Conservation (phyloP, 2,113 vertebrate genomes). For the Ictidomys tridecemlineatus region DNA sequence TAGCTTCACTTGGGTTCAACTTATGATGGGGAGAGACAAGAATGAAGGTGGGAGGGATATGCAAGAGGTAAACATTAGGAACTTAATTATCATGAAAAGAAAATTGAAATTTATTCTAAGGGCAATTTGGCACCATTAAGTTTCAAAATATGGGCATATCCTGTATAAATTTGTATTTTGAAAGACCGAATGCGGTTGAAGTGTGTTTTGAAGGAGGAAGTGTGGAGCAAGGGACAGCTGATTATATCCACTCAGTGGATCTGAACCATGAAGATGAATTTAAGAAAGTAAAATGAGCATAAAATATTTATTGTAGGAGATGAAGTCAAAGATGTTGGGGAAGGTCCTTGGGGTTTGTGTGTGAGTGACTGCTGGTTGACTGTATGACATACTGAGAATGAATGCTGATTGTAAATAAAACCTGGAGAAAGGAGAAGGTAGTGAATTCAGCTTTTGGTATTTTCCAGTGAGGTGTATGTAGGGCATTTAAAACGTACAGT, state of each 20-base stretch:
- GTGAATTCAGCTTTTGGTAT: neutral
- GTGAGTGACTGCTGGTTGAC: neutral
- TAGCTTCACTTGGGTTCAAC: neutral
- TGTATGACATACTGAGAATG: neutral
- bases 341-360: neutral
- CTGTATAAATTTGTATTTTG: neutral
- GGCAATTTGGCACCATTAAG: neutral
- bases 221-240: neutral
- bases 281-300: neutral
- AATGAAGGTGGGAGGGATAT: neutral
- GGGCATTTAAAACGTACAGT: neutral
- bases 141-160: neutral
- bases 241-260: neutral
- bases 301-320: neutral
- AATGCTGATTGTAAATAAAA: neutral
- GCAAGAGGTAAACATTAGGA: neutral
- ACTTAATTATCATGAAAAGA: neutral
- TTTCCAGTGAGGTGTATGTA: neutral
- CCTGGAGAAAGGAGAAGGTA: neutral
- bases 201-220: neutral
- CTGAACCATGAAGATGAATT: neutral
- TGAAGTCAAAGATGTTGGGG: neutral
- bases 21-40: too few relatives aligned
- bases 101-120: constrained; percentile 4
- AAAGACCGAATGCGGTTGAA: neutral